Conservation (phyloP, 2,113 vertebrate genomes). For the Chaetodon trifascialis region DNA sequence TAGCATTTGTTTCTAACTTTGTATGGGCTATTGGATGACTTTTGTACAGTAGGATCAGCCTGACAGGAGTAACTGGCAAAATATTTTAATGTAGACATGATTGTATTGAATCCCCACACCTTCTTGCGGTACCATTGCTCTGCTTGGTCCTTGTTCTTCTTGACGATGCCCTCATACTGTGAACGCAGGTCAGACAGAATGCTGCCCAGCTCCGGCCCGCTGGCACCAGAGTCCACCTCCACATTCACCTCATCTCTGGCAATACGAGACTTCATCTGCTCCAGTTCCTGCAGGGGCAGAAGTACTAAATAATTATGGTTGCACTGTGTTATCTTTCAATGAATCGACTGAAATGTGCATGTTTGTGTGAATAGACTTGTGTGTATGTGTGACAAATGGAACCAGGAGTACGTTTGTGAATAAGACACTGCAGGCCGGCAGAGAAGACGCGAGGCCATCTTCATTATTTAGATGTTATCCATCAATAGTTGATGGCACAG, state of each 20-base stretch:
- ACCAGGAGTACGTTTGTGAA: slow-evolving; percentile 49
- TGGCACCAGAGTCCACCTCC: slow-evolving; percentile 81
- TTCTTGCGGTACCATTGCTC: slow-evolving; percentile 87
- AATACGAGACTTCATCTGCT: slow-evolving; percentile 80
- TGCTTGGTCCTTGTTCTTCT: slow-evolving; percentile 86
- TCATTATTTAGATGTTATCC: slow-evolving; percentile 77
- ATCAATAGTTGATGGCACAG: slow-evolving; percentile 79
- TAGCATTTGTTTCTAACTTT: neutral
- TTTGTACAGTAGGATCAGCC: neutral
- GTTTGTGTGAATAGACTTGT: neutral
- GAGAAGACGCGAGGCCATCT: slow-evolving; percentile 63
- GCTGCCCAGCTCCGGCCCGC: slow-evolving; percentile 82
- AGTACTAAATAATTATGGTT: neutral
- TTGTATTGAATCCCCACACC: slow-evolving; percentile 67
- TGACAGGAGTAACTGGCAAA: neutral
- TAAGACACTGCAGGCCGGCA: slow-evolving; percentile 46
- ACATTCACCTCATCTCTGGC: slow-evolving; percentile 85
- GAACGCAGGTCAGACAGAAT: slow-evolving; percentile 82
- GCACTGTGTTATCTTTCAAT: neutral
- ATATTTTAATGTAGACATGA: neutral
- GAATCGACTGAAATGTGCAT: neutral
- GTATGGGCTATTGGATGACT: neutral
- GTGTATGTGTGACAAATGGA: slow-evolving; percentile 10
- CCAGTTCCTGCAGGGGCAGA: slow-evolving; percentile 79
- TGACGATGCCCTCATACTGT: slow-evolving; percentile 87